Evolutionary conservation across 2,888 invertebrate genomes (phyloP), one percentile per base, ranked within the genome.

Genomic region (Dromius quadrimaculatus): DNA sequence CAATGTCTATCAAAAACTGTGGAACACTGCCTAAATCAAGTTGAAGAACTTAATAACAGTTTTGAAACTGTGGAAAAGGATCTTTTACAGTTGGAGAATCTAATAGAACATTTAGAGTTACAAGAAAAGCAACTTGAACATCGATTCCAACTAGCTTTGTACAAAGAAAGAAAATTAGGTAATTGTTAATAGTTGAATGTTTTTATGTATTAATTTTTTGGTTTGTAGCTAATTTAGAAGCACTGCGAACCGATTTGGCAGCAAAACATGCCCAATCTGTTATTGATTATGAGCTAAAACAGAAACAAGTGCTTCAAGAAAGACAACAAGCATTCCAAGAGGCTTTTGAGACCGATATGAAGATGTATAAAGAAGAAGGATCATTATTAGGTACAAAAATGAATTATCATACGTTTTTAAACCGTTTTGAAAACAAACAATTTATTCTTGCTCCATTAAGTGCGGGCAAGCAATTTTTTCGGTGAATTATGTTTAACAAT

Each of bases 101-200:
- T 90, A 71, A 87, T 91, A 9, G 91, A 92, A 77, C 87, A 87
- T 72, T 85, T 88, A 72, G 90, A 91, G 73, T 85, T 92, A 78
- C 88, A 91, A 76, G 89, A 87, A 77, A 87, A 88, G 82, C 90
- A 92, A 79, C 78, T 89, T 43, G 90, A 91, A 77, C 91, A 92
- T 77, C 85, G 88, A 74, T 89, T 90, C 77, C 90, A 92, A 74
- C 83, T 92, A 64, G 87, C 88, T 13, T 81, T 90, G 74, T 91
- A 91, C 75, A 88, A 90, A 79, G 89, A 90, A 75, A 89, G 88
- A 76, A 91, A 91, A 83, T 83, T 90, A 79, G 87, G 92, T 91
- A 81, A 69, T 6, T 57, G 9, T 69, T 36, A 19, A 57, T 23
- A 23, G 38, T 23, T 68, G 23, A 57, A 57, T 34, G 19, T 57